Percentiles rank a stretch among this genome's conserved stretches.
phyloP scores from a whole-genome alignment of 1,140 invertebrate genomes.

The Drosophila nikananu region DNA sequence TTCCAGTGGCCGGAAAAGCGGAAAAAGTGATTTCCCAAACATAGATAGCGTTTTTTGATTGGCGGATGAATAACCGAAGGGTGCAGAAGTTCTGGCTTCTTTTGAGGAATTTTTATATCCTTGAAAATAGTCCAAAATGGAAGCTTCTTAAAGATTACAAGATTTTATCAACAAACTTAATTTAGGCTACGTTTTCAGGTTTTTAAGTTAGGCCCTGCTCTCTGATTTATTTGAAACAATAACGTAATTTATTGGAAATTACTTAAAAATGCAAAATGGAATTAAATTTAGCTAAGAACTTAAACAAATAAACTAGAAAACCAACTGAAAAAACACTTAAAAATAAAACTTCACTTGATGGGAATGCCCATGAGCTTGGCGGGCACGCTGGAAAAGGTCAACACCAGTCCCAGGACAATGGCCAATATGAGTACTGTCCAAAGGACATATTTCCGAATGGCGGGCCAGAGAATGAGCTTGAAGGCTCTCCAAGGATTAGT shows the following conservation, averaged over 20 bases:
- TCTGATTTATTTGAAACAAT: conserved; percentile 3
- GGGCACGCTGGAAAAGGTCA: conserved; percentile 56
- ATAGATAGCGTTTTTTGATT: not conserved
- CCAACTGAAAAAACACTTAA: not conserved
- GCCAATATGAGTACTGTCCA: conserved; percentile 27
- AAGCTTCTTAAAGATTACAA: not conserved
- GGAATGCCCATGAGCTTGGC: conserved; percentile 46
- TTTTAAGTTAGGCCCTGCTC: not conserved
- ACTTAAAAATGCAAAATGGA: conserved; percentile 17
- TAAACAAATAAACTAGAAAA: not conserved
- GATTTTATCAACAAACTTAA: too few species aligned
- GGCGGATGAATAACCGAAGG: not conserved
- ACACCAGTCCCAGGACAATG: conserved; percentile 31
- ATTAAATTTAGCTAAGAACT: conserved; percentile 23
- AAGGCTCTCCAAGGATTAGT: conserved; percentile 87
- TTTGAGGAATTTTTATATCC: not conserved
- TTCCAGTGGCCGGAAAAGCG: conserved; percentile 4
- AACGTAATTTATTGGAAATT: conserved; percentile 43
- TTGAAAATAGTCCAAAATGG: not conserved
- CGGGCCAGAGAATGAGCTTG: conserved; percentile 86
- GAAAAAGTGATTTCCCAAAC: not conserved
- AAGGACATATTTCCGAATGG: conserved; percentile 84
- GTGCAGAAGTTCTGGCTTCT: not conserved
- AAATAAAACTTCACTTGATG: conserved; percentile 22
- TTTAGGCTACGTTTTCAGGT: not conserved